Evolutionary conservation across 2,888 invertebrate genomes (phyloP), one percentile per base, ranked within the genome.

Genomic region (Drosophila seclusa): DNA sequence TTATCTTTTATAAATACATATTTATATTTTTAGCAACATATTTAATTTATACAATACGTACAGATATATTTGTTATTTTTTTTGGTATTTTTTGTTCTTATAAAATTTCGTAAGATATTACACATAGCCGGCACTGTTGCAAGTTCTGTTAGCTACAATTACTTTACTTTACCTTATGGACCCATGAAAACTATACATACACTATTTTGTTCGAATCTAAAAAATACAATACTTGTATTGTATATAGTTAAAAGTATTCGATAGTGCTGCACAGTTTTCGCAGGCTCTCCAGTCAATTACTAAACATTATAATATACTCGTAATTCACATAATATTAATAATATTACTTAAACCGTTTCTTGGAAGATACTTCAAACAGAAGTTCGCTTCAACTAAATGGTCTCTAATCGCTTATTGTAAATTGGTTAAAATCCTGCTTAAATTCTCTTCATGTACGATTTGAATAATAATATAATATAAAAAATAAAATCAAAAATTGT

Each of bases 101-200:
- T 58, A 68, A 79, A 75, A 69, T 60, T 83, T 80, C 52, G 73
- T 78, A 72, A 65, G 84, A 78, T 91, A 90, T 91, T 90, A 90
- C 91, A 90, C 90, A 80, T 90, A 73, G 79, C 91, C 91, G 90
- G 90, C 90, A 80, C 90, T 89, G 73, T 76, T 78, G 69, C 62
- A 74, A 49, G 29, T 65, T 67, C 62, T 67, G 59, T 65, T 53
- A 58, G 57, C 63, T 71, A 71, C 57, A 61, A 71, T 45, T 63
- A 64, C 38, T 66, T 54, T 62, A 52, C 11, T 55, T 49, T 57
- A 48, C 32, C 13, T 55, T 8, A 24, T 42, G 38, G 32, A 50
- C 45, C 60, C 45, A 8, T 24, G 45, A 66, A 54, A 65, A 45
- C 66, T 38, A 13, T 42, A 31, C 57, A 68, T n/a, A 55, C 32